phyloP scores from a whole-genome alignment of 2,113 vertebrate species.

The Plotosus lineatus region DNA sequence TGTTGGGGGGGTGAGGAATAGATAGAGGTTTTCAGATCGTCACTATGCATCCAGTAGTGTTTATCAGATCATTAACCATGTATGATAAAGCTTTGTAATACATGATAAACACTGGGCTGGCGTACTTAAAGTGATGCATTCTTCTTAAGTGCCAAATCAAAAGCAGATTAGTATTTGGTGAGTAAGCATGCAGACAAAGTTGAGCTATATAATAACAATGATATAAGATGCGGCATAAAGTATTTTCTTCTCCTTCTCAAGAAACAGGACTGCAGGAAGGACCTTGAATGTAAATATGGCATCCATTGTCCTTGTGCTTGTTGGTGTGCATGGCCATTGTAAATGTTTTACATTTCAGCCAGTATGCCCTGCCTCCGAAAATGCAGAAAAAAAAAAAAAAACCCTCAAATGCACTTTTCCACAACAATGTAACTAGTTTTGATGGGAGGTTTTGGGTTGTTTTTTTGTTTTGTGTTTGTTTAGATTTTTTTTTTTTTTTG shows the following conservation, averaged over 20 bases:
- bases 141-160: constrained; percentile 3
- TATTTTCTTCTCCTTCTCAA: constrained; percentile 5
- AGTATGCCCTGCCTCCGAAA: neutral
- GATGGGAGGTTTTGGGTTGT: neutral
- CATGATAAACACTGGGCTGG: neutral
- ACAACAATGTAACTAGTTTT: no score
- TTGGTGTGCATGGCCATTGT: constrained; percentile 18
- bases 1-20: neutral
- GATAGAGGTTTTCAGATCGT: constrained; percentile 8
- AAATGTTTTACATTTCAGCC: neutral
- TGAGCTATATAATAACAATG: constrained; percentile 21
- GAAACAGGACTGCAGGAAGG: neutral
- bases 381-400: neutral
- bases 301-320: constrained; percentile 24
- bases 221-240: neutral
- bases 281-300: constrained; percentile 24
- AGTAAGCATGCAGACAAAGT: constrained; percentile 19
- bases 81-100: constrained; percentile 12
- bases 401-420: no score
- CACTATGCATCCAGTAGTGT: neutral
- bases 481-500: no score
- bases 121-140: neutral
- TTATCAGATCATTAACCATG: constrained; percentile 10
- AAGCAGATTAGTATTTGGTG: neutral
- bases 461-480: no score